phyloP scores from a whole-genome alignment of 2,797 vertebrate species.

The Odontamblyopus rebecca region DNA sequence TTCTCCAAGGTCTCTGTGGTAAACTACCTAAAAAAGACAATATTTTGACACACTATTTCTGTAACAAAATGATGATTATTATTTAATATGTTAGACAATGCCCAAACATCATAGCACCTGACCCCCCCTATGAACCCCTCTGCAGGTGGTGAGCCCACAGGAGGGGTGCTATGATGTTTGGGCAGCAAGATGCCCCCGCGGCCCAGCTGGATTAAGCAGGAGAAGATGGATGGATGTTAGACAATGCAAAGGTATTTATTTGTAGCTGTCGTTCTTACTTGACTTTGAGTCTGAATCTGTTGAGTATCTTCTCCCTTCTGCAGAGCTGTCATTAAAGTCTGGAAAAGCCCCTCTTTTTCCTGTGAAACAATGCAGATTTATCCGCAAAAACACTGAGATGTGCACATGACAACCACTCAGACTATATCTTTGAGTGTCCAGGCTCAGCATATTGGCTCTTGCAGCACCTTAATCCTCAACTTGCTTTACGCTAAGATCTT shows the following conservation, averaged over 20 bases:
- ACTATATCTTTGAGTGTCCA: slow-evolving; percentile 55
- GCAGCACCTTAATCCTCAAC: slow-evolving; percentile 68
- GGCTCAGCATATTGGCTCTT: slow-evolving; percentile 65
- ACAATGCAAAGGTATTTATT: neutral
- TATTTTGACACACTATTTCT: neutral
- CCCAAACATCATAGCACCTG: too few relatives aligned
- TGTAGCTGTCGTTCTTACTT: slow-evolving; percentile 57
- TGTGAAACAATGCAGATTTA: slow-evolving; percentile 56
- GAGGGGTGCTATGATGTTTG: too few relatives aligned
- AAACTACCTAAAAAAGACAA: slow-evolving; percentile 66
- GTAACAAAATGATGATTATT: neutral
- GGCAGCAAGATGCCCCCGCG: too few relatives aligned
- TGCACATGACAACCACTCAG: slow-evolving; percentile 31
- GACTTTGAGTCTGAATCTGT: slow-evolving; percentile 78
- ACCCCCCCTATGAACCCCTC: too few relatives aligned
- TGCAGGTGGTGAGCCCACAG: too few relatives aligned
- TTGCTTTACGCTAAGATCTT: slow-evolving; percentile 75
- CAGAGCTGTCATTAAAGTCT: slow-evolving; percentile 76
- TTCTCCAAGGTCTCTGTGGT: slow-evolving; percentile 74
- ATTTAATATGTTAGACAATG: neutral
- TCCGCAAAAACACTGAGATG: slow-evolving; percentile 40
- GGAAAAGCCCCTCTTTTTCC: slow-evolving; percentile 79
- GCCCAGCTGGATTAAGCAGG: too few relatives aligned
- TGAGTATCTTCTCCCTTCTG: slow-evolving; percentile 77
- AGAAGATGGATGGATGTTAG: neutral